phyloP scores from a whole-genome alignment of 2,797 vertebrate genomes.

The Syndactyla subalaris region DNA sequence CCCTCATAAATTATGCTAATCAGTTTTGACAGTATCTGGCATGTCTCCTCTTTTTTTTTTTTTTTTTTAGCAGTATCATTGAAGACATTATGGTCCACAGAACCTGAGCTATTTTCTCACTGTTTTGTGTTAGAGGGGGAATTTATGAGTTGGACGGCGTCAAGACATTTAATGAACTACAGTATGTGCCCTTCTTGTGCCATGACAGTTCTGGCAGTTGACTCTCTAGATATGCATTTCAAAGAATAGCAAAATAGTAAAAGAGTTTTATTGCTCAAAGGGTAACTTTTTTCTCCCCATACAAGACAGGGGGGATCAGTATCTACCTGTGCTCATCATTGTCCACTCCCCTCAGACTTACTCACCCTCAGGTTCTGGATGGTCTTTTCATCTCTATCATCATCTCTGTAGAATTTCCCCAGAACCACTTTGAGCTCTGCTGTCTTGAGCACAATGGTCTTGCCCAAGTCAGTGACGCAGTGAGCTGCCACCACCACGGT shows the following conservation, averaged over 20 bases:
- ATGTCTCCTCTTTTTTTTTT: not conserved
- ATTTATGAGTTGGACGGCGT: not conserved
- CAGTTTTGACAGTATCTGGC: slow-evolving; percentile 2
- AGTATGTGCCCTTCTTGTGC: not conserved
- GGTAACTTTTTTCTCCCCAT: not conserved
- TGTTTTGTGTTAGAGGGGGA: not conserved
- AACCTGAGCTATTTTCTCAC: not conserved
- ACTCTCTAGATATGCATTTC: not conserved
- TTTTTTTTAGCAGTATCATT: not conserved
- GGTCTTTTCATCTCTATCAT: slow-evolving; percentile 87
- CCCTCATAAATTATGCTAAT: slow-evolving; percentile 6
- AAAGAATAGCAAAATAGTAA: not conserved
- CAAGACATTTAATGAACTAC: not conserved
- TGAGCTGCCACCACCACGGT: slow-evolving; percentile 92
- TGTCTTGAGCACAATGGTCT: slow-evolving; percentile 84
- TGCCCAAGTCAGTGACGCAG: slow-evolving; percentile 93
- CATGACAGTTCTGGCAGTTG: not conserved
- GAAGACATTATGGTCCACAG: not conserved
- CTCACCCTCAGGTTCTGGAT: slow-evolving; percentile 90
- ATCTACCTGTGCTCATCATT: not conserved
- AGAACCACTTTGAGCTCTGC: slow-evolving; percentile 89
- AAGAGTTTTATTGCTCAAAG: not conserved
- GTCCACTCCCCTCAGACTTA: not conserved
- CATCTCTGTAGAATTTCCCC: slow-evolving; percentile 90
- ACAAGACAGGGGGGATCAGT: not conserved